Percentiles rank a stretch among this genome's conserved stretches.
Conservation (phyloP, 2,888 invertebrate species). For the Lasius fuliginosus region DNA sequence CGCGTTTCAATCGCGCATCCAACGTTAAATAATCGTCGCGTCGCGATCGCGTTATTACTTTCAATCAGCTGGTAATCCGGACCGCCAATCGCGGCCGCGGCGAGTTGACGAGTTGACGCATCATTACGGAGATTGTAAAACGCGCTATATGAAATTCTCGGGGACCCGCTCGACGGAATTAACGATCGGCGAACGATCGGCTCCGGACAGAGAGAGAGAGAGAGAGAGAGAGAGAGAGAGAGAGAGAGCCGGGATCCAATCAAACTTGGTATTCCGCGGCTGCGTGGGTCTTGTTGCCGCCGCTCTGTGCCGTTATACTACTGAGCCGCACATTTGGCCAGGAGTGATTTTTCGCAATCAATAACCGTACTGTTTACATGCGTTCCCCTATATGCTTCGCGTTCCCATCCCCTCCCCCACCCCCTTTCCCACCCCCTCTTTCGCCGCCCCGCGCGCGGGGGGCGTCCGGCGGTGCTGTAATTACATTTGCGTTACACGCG, state of each 20-base stretch:
- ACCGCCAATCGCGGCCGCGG: conserved; percentile 65
- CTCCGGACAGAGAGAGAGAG: conserved; percentile 5
- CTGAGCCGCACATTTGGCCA: conserved; percentile 48
- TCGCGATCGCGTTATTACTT: conserved; percentile 56
- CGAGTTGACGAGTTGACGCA: conserved; percentile 65
- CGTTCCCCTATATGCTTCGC: not conserved
- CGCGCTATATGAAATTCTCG: conserved; percentile 42
- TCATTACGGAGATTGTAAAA: conserved; percentile 68
- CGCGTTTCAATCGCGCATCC: too few species aligned
- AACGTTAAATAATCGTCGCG: conserved; percentile 61
- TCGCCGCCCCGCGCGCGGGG: conserved; percentile 42
- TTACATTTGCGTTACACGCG: conserved; percentile 51
- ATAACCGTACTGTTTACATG: conserved; percentile 63
- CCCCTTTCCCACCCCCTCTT: conserved; percentile 16
- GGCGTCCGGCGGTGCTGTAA: conserved; percentile 34
- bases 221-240: too few species aligned
- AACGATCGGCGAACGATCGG: conserved; percentile 61
- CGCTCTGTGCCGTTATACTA: conserved; percentile 3
- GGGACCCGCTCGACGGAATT: conserved; percentile 45
- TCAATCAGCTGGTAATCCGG: conserved; percentile 67
- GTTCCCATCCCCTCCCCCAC: conserved; percentile 16
- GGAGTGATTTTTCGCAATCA: conserved; percentile 70
- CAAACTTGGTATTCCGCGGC: conserved; percentile 56
- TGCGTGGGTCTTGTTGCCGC: conserved; percentile 25
- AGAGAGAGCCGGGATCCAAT: conserved; percentile 46